Percentiles rank a stretch among this genome's conserved stretches.
Conservation (phyloP, 2,797 vertebrate genomes). For the Euthynnus affinis region DNA sequence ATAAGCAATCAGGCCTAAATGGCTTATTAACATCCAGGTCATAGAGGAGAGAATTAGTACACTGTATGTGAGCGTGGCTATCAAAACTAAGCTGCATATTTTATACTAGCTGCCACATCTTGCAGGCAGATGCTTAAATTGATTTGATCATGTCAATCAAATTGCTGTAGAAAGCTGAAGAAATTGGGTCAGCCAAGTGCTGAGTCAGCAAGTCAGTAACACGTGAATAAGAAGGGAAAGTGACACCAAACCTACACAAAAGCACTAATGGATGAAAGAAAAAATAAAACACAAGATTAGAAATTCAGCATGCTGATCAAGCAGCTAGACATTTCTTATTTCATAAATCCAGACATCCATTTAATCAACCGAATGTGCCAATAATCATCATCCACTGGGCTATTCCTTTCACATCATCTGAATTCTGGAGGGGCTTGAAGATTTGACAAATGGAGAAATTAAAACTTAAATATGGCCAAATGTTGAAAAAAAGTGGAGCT, state of each 20-base stretch:
- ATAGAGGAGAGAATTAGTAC: slow-evolving; percentile 30
- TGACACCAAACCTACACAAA: background rate
- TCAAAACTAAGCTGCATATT: slow-evolving; percentile 21
- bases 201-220: background rate
- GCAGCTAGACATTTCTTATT: slow-evolving; percentile 14
- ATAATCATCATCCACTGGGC: background rate
- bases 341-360: slow-evolving; percentile 24
- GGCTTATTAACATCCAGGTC: slow-evolving; percentile 39
- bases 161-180: slow-evolving; percentile 19
- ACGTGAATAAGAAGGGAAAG: slow-evolving; percentile 9
- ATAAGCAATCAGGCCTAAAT: slow-evolving; percentile 39
- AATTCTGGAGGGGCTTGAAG: background rate
- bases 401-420: background rate
- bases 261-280: background rate
- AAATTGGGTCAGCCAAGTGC: slow-evolving; percentile 35
- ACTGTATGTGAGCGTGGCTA: background rate
- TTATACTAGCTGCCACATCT: slow-evolving; percentile 51
- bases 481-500: slow-evolving; percentile 47
- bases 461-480: slow-evolving; percentile 66
- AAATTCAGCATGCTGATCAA: slow-evolving; percentile 10
- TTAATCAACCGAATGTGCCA: slow-evolving; percentile 12
- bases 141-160: slow-evolving; percentile 47
- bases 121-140: slow-evolving; percentile 25
- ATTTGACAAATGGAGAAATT: slow-evolving; percentile 62
- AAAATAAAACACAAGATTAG: background rate